Conservation (phyloP, 2,797 vertebrate species). For the Pteronotus mesoamericanus region DNA sequence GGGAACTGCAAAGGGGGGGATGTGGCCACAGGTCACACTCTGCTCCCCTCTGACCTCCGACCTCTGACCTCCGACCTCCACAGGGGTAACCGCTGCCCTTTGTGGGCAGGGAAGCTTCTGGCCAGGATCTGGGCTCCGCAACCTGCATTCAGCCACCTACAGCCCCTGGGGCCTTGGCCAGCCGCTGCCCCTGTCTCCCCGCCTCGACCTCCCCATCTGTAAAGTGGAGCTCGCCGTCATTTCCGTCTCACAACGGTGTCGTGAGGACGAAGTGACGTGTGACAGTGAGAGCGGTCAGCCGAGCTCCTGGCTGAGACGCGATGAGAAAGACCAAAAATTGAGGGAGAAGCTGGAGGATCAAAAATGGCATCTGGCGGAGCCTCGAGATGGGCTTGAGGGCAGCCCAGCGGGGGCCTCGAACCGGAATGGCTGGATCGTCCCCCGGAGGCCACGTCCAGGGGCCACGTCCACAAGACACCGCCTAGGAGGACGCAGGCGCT, state of each 20-base stretch:
- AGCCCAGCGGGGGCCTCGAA: background rate
- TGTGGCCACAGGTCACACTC: fast-evolving
- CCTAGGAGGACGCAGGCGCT: background rate
- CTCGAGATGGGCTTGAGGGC: background rate
- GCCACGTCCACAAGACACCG: fast-evolving
- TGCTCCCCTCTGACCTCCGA: background rate
- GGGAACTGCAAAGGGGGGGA: fast-evolving
- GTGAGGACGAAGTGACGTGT: fast-evolving
- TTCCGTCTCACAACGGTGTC: fast-evolving
- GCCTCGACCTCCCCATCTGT: background rate
- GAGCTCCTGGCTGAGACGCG: background rate
- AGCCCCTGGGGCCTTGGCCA: background rate
- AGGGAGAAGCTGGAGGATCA: background rate
- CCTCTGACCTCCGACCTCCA: fast-evolving
- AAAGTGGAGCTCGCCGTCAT: no score
- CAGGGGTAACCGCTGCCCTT: background rate
- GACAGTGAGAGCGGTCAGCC: no score
- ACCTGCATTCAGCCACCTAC: background rate
- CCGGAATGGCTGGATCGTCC: background rate
- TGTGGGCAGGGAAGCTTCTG: background rate
- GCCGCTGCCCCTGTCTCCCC: background rate
- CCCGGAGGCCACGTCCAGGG: background rate
- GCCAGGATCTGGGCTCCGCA: background rate
- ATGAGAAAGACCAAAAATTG: background rate
- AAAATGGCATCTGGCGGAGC: background rate